These are phyloP conservation scores for Pagetopsis macropterus DNA, from an alignment of 2,797 vertebrate species.

Conservation along the genomic window DNA sequence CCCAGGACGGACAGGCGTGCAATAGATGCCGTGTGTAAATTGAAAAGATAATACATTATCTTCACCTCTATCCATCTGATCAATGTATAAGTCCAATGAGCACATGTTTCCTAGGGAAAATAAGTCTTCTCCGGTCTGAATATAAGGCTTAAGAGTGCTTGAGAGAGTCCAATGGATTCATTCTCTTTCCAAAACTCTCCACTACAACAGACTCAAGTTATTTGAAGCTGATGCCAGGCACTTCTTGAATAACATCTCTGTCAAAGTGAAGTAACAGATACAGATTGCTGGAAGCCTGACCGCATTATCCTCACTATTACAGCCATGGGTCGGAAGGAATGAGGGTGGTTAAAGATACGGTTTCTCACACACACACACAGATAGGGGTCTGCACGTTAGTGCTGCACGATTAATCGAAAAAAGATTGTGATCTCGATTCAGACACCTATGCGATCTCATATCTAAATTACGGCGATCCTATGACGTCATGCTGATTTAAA, in stretches of 20 bases:
- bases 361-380: conserved; percentile 28
- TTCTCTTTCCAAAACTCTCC: background rate
- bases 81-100: background rate
- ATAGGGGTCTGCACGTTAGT: background rate
- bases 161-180: background rate
- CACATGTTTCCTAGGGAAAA: background rate
- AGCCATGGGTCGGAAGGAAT: conserved; percentile 38
- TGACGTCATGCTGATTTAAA: no score
- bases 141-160: background rate
- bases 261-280: conserved; percentile 38
- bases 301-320: conserved; percentile 47
- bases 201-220: conserved; percentile 15
- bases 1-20: no score
- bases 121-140: background rate
- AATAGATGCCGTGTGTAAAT: no score
- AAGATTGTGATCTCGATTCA: no score
- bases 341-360: conserved; percentile 22
- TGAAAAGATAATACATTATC: no score
- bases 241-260: conserved; percentile 35
- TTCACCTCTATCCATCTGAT: background rate
- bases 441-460: no score
- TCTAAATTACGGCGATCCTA: no score
- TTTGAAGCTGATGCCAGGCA: conserved; percentile 11
- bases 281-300: conserved; percentile 31
- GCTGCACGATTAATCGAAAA: no score